Conservation (phyloP, 2,888 invertebrate genomes). For the Sthenelais limicola region DNA sequence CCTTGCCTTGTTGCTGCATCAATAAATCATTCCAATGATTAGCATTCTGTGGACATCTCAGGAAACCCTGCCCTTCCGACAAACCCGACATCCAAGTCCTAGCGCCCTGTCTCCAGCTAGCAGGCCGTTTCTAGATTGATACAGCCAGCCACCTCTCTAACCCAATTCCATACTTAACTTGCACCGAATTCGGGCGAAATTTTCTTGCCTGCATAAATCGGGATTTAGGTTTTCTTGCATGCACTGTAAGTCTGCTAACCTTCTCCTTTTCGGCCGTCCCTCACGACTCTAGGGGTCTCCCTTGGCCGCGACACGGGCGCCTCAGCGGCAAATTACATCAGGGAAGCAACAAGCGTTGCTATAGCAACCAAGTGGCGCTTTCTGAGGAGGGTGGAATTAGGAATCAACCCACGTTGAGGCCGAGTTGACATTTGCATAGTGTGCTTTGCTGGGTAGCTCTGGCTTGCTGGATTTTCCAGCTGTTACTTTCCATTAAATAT, state of each 20-base stretch:
- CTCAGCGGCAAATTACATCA: constrained; percentile 26
- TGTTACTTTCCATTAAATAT: neutral
- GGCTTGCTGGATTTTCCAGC: neutral
- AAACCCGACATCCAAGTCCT: too few relatives aligned
- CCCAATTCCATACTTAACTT: too few relatives aligned
- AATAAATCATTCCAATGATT: constrained; percentile 26
- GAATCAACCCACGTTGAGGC: constrained; percentile 16
- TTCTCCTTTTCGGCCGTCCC: constrained; percentile 4
- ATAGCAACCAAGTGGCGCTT: constrained; percentile 2
- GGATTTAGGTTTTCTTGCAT: too few relatives aligned
- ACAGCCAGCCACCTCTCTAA: too few relatives aligned
- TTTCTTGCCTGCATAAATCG: too few relatives aligned
- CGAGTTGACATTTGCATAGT: constrained; percentile 17
- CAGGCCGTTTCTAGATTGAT: too few relatives aligned
- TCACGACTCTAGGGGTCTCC: constrained; percentile 10
- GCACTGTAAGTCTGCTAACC: too few relatives aligned
- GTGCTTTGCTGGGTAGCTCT: too few relatives aligned
- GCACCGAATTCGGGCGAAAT: too few relatives aligned
- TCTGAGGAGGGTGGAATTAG: constrained; percentile 9
- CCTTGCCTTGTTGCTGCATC: constrained; percentile 20
- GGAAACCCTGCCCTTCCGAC: too few relatives aligned
- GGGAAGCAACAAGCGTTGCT: constrained; percentile 12
- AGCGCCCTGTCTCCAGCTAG: too few relatives aligned
- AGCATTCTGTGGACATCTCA: constrained; percentile 2
- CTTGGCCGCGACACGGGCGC: neutral